Base-by-base conservation (phyloP, 2,888 invertebrate species). In the Trichopoda pennipes region DNA sequence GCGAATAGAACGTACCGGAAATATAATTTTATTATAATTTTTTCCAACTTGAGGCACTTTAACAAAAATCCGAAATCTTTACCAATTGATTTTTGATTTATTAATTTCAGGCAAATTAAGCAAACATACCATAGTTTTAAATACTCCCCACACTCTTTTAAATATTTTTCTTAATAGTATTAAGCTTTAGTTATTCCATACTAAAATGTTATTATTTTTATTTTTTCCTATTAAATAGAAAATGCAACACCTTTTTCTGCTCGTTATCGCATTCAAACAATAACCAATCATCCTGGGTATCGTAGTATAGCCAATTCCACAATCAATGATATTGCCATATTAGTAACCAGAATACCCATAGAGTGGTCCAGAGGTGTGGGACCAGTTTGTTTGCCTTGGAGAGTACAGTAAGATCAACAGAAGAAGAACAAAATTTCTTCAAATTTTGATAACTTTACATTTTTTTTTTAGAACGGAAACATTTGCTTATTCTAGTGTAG, bases 361-460 rank as follows among this genome's bases (percentile, higher is more conserved):
- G 79, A 83, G 6, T 94, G 92, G 87, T 92, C 90, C 16, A 86
- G 91, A 0, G 90, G 91, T 60, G 93, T 94, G 16, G 93, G 93
- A 0, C 94, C 94, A 0, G 92, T 91, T 72, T 94, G 94, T 86
- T 88, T 94, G 42, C 94, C 94, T 0, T 92, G 93, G 81, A 86
- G 89, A 49, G 91, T 91, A 79, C 85, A 81, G 85, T 89, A 66
- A 77, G 58, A 51, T 61, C 14, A 16, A 64, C 1, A 4, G 7
- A 53, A 14, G 1, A 23, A 49, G n/a, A 19, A 12, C 3, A 1
- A 44, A 16, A 44, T n/a, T 44, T 44, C 2, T 2, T 10, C 4
- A 47, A 1, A 3, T 12, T 53, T 16, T 8, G 23, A 28, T 23
- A 51, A 51, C 4, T 51, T 51, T 51, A 3, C 28, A 7, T 28